Base-by-base conservation (phyloP, 2,113 vertebrate genomes). In the Sus scrofa region DNA sequence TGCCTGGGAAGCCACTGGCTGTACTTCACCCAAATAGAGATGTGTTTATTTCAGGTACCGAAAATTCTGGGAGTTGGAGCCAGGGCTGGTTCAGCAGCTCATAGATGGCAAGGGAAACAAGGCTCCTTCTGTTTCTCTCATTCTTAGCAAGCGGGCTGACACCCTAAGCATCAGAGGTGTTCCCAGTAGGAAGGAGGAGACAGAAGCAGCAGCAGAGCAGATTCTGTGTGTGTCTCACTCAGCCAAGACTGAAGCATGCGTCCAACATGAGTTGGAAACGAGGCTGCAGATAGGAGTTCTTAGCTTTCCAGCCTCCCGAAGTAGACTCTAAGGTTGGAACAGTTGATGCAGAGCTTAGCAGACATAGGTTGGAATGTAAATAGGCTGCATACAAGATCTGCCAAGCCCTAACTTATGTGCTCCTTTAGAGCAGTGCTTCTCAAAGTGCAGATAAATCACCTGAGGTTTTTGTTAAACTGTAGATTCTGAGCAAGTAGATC, bases 1-100 rank as follows among this genome's bases (percentile, higher is more conserved):
- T 39, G 20, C 52, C 62, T 67, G 54, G 44, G 14, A 83, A 65
- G 13, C 63, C 26, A 78, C 3, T 44, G 37, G 56, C 15, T 30
- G 13, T 68, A 32, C 32, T 79, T 50, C 30, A 92, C 20, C 24
- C 50, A 81, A 70, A 81, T 7, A 96, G 30, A 39, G 12, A 85
- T 39, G 7, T 52, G 65, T 92, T 94, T 58, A 84, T 71, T 84
- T 91, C 63, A 88, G 32, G 50, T 16, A 75, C 67, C 73, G 92
- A 63, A 60, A 86, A 92, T 63, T 71, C 50, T 81, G 56, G 26
- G 54, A 44, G 39, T 14, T 62, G 54, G 19, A 83, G 37, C 1
- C 54, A 26, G 68, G 65, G 22, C 24, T 50, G 37, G 54, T 60
- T 34, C 67, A 73, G 65, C 30, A 91, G 54, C 78, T 44, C 67